Conservation (phyloP, 2,888 invertebrate species). For the Hemicrepidius hirtus region DNA sequence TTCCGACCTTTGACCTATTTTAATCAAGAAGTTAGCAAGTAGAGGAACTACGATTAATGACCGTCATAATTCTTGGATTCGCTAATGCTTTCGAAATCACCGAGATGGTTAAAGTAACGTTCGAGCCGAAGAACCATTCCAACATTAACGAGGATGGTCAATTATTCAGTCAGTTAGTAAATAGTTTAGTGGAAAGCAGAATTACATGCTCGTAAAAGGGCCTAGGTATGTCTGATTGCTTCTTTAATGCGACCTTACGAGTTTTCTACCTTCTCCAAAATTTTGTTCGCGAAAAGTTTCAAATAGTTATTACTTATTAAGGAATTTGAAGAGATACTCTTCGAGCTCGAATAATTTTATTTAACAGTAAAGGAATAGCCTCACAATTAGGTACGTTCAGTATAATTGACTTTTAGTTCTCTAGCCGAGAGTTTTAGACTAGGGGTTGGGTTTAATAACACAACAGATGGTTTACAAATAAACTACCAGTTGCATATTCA, state of each 20-base stretch:
- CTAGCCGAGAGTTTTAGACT: no score
- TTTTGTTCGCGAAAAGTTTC: no score
- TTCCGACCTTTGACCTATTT: conserved; percentile 24
- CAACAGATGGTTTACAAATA: no score
- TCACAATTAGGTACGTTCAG: no score
- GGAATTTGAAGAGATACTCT: no score
- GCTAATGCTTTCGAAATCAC: conserved; percentile 21
- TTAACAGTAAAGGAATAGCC: no score
- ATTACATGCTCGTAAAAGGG: not conserved
- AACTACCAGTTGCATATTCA: no score
- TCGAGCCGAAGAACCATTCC: conserved; percentile 1
- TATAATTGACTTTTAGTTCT: no score
- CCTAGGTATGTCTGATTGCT: not conserved
- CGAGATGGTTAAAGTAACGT: conserved; percentile 7
- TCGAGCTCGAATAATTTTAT: no score
- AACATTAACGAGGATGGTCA: conserved; percentile 20
- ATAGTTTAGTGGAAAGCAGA: conserved; percentile 19
- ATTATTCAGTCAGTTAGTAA: conserved; percentile 33
- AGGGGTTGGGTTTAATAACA: no score
- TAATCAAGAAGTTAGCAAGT: conserved; percentile 29
- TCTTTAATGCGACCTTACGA: not conserved
- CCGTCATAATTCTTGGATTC: conserved; percentile 22
- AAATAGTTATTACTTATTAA: no score
- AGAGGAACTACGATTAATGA: conserved; percentile 21
- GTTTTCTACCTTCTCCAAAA: not conserved